These are phyloP conservation scores for Pycnomerus fuliginosus DNA, from an alignment of 2,888 invertebrate genomes.

Conservation along the genomic window DNA sequence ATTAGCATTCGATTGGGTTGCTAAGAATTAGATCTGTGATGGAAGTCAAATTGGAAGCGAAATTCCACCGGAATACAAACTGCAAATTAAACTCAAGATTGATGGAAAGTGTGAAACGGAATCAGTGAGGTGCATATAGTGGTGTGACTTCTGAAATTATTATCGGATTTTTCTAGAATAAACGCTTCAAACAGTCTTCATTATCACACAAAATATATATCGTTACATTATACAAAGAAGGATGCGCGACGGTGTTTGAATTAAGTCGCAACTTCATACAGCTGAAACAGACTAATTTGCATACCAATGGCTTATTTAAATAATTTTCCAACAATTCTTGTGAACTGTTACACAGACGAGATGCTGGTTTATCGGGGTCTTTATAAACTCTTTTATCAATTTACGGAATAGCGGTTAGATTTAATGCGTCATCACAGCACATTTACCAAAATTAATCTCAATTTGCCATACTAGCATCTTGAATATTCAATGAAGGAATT, in stretches of 20 bases:
- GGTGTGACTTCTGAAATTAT: not conserved
- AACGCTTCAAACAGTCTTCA: conserved; percentile 6
- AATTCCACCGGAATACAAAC: conserved; percentile 19
- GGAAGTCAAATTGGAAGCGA: conserved; percentile 41
- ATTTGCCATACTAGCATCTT: conserved; percentile 9
- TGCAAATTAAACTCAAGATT: conserved; percentile 21
- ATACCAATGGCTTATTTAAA: conserved; percentile 31
- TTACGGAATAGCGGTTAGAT: conserved; percentile 6
- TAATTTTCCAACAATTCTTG: conserved; percentile 6
- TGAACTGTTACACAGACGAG: not conserved
- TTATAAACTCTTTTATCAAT: conserved; percentile 16
- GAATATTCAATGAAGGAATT: conserved; percentile 12
- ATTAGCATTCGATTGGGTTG: conserved; percentile 39
- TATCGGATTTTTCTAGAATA: not conserved
- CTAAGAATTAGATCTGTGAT: conserved; percentile 41
- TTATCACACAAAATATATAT: conserved; percentile 7
- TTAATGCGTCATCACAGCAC: conserved; percentile 3
- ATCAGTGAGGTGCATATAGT: not conserved
- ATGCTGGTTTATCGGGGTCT: not conserved
- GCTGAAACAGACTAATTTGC: conserved; percentile 24
- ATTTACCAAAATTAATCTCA: conserved; percentile 13
- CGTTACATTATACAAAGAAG: conserved; percentile 7
- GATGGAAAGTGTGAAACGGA: conserved; percentile 13
- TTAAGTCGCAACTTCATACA: conserved; percentile 20
- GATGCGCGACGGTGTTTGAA: conserved; percentile 14